These are phyloP conservation scores for Pterostichus niger DNA, from an alignment of 2,888 invertebrate genomes.

Conservation along the genomic window DNA sequence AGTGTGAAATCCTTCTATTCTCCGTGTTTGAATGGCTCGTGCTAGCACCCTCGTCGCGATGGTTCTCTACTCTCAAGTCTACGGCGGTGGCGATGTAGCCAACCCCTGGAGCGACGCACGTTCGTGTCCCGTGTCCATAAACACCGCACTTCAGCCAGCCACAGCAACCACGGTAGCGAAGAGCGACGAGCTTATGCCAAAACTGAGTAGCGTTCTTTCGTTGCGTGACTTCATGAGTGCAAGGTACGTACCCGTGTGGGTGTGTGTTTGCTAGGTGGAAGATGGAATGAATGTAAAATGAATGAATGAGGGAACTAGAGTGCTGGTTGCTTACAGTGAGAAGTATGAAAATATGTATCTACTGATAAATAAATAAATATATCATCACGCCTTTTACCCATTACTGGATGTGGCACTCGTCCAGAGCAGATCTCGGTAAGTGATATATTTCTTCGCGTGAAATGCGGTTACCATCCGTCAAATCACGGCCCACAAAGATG, in stretches of 20 bases:
- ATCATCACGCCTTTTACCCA: too few relatives aligned
- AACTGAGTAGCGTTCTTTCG: constrained; percentile 20
- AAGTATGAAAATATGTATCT: too few relatives aligned
- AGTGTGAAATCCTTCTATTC: background rate
- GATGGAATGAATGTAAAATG: background rate
- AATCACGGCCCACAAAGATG: too few relatives aligned
- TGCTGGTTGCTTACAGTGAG: background rate
- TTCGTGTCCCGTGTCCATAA: constrained; percentile 56
- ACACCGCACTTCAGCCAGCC: constrained; percentile 4
- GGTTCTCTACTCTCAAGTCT: background rate
- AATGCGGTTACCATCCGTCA: too few relatives aligned
- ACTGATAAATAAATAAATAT: too few relatives aligned
- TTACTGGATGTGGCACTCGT: too few relatives aligned
- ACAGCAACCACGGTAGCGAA: constrained; percentile 7
- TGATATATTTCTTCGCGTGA: too few relatives aligned
- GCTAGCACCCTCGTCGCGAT: constrained; percentile 16
- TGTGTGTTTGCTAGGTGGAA: background rate
- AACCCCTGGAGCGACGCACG: constrained; percentile 54
- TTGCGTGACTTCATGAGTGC: constrained; percentile 31
- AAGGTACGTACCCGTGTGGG: background rate
- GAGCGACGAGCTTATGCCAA: constrained; percentile 40
- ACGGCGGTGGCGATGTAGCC: background rate
- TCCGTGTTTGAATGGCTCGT: constrained; percentile 1
- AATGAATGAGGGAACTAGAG: background rate
- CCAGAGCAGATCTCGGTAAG: too few relatives aligned